Evolutionary conservation across 2,888 invertebrate genomes (phyloP), one percentile per base, ranked within the genome.

Genomic region (Eristalinus aeneus): DNA sequence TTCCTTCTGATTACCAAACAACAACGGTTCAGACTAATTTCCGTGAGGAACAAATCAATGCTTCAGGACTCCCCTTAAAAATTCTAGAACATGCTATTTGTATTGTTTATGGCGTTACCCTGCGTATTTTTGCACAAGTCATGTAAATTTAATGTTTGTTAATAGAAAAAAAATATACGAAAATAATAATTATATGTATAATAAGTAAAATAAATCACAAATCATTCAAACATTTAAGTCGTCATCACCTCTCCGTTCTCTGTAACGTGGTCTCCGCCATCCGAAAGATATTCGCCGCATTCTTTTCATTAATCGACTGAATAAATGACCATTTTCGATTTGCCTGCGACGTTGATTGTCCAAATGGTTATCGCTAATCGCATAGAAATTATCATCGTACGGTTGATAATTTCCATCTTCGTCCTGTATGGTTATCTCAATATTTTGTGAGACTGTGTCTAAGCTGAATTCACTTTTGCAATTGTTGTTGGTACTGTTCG

Each of bases 231-330:
- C 64, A 83, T 80, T 73, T 56, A 76, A 83, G 75, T 79, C 84
- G 81, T 88, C 71, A 89, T 93, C 93, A 93, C 93, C 93, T 93
- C 93, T 91, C 85, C 91, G 91, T 89, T 91, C 91, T 88, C 92
- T 90, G 89, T 92, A 90, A 79, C 91, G 92, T 72, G 92, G 91
- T 88, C 91, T 93, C 73, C 92, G 92, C 92, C 92, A 93, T 77
- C 91, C 91, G 75, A 92, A 89, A 34, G 93, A 92, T 73, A 93
- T 89, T 78, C 92, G 91, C 64, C 92, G 90, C 89, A 93, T 92
- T 71, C 92, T 91, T 64, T 91, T 90, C 69, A 93, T 88, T 67
- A 93, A 87, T 20, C 92, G 90, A 9, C 92, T 91, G 16, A 93
- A 89, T 10, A 92, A 90, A 74, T 92, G 93, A 56, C 91, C 89